Evolutionary conservation across 1,140 invertebrate genomes (phyloP).

Genomic region (Harlomillsia oculata): DNA sequence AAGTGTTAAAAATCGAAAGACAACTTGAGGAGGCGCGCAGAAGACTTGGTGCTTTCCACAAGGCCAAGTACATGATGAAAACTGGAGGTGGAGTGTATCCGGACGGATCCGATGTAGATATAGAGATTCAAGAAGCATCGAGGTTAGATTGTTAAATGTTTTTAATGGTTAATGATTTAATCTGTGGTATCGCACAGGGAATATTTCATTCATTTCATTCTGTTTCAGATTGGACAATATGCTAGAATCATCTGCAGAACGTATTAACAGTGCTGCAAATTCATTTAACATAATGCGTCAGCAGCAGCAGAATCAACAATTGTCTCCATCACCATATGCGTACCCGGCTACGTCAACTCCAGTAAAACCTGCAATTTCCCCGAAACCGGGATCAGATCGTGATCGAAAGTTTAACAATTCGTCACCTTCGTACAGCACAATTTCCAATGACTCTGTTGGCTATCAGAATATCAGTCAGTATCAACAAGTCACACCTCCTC

Average conservation of each 20-base stretch:
- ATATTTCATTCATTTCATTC: conserved; percentile 6
- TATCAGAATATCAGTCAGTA: conserved; percentile 14
- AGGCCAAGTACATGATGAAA: conserved; percentile 69
- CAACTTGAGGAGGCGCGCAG: conserved; percentile 85
- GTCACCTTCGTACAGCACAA: conserved; percentile 26
- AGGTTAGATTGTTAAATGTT: conserved; percentile 17
- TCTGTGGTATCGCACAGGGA: neutral
- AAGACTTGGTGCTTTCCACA: conserved; percentile 71
- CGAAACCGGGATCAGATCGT: conserved; percentile 23
- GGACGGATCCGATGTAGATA: conserved; percentile 25
- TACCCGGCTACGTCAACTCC: conserved; percentile 23
- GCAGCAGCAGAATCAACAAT: conserved; percentile 9
- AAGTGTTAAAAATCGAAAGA: conserved; percentile 47
- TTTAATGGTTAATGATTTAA: neutral
- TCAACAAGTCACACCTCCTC: conserved; percentile 10
- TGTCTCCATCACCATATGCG: conserved; percentile 5
- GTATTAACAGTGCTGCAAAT: conserved; percentile 33
- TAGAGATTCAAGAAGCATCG: conserved; percentile 26
- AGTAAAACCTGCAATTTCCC: conserved; percentile 30
- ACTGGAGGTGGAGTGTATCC: conserved; percentile 42
- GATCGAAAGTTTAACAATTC: conserved; percentile 30
- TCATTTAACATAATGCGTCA: conserved; percentile 32
- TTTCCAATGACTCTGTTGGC: conserved; percentile 26
- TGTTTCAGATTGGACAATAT: conserved; percentile 36
- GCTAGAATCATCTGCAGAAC: conserved; percentile 36